Conservation (phyloP, 2,888 invertebrate genomes). For the Kryphioiulus occultus region DNA sequence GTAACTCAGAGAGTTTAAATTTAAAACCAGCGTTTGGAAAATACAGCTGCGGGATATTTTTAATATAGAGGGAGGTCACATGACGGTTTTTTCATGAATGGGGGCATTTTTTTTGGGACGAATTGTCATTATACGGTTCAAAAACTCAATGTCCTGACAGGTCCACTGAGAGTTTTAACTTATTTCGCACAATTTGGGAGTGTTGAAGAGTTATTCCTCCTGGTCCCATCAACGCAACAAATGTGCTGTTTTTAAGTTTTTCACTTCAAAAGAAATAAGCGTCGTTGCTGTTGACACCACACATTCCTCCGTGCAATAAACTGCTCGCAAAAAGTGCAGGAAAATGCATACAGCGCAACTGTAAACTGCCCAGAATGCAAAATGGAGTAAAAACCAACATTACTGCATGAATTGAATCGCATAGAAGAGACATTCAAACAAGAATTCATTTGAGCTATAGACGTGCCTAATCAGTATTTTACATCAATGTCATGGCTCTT, state of each 20-base stretch:
- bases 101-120: not conserved
- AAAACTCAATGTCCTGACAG: not conserved
- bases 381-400: too few species aligned
- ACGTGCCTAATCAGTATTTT: too few species aligned
- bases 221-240: not conserved
- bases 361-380: too few species aligned
- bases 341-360: not conserved
- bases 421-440: too few species aligned
- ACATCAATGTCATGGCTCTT: too few species aligned
- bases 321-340: not conserved
- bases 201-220: slow-evolving; percentile 4
- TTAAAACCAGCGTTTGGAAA: not conserved
- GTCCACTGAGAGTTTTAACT: not conserved
- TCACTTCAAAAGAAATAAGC: not conserved
- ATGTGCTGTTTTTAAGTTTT: not conserved
- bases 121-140: not conserved
- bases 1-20: not conserved
- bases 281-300: not conserved
- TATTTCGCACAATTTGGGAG: not conserved
- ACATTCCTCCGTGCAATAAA: not conserved
- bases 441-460: too few species aligned
- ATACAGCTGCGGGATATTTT: not conserved
- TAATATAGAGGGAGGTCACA: not conserved
- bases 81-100: not conserved
- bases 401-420: too few species aligned